Evolutionary conservation across 2,888 invertebrate genomes (phyloP), one percentile per base, ranked within the genome.

Genomic region (Celastrina argiolus): DNA sequence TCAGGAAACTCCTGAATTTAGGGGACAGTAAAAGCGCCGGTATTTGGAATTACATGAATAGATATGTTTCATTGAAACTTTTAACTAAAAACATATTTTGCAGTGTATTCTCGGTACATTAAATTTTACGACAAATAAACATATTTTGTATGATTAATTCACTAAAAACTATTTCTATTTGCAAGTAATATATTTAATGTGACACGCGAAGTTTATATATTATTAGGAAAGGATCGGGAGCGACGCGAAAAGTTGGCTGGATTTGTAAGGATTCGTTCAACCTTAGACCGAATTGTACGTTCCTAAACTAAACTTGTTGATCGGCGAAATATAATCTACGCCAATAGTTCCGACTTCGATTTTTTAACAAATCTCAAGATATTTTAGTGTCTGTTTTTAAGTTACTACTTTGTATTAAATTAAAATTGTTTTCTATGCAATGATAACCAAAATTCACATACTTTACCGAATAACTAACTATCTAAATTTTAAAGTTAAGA

Each of bases 251-350:
- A 51, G 51, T 51, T 51, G 22, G 51, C 51, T 51, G 22, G 22
- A 51, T 22, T 51, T 51, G 22, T 22, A 51, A 51, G 22, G 22
- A 51, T 26, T 26, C 22, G 22, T 26, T 12, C 8, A 22, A 51
- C 45, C 18, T 45, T 8, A 45, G 18, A 45, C 18, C 18, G 45
- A 45, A 18, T 45, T 45, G 18, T 12, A 51, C 22, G 12, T 26
- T 26, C 51, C 51, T 22, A 51, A 51, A 51, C 51, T 22, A 51
- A 51, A 51, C 51, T 26, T 51, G 51, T 51, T 51, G 51, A 51
- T 51, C 51, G 22, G 4, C 1, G 5, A 22, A n/a, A n/a, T n/a
- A n/a, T n/a, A n/a, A n/a, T n/a, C n/a, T n/a, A n/a, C n/a, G n/a
- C n/a, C n/a, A n/a, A n/a, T n/a, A n/a, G n/a, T 14, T 22, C 22